Base-by-base conservation (phyloP, 2,113 vertebrate species). In the Sinosuthora webbiana region DNA sequence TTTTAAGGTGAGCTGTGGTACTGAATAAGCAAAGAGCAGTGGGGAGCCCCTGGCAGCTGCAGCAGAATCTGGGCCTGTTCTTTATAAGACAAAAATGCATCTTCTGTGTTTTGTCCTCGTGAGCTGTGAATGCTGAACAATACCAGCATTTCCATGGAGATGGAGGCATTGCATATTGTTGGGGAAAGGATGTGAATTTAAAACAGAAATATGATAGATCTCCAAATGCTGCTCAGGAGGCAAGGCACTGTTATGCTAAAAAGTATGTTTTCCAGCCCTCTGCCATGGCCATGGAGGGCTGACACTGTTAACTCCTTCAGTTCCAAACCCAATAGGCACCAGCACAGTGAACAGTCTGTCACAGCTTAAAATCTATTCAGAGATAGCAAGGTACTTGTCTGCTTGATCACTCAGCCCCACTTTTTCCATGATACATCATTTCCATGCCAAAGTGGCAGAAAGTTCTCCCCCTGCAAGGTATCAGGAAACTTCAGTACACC, bases 141-240 rank as follows among this genome's bases (percentile, higher is more conserved):
- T 75, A 87, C 41, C 74, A 52, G 91, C 86, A 97, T 97, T 97
- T 97, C 97, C 95, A 93, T 96, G 96, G 92, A 97, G 97, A 96
- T 94, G 77, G 80, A 93, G 42, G 47, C 79, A 82, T 67, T 89
- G 78, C 24, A 6, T 96, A 91, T 69, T 93, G 93, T 86, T 87
- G 81, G 89, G 73, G 77, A 47, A 95, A 89, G 91, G 87, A 89
- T 85, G 78, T 94, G 88, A 93, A 92, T 96, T 94, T 94, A 88
- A 87, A 96, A 86, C n/a, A 92, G 91, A 96, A 96, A 94, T 81
- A 80, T 52, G 83, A 90, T 65, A 60, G 73, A 85, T 90, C 79
- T 95, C 31, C 2, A 95, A 95, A 39, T 41, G 71, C 22, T 76
- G 45, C 77, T 96, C 22, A 62, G 90, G 63, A 74, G 44, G 47